Percentiles rank a stretch among this genome's conserved stretches.
These are phyloP conservation scores for Dexiosoma caninum DNA, from an alignment of 2,888 invertebrate genomes.

Conservation along the genomic window DNA sequence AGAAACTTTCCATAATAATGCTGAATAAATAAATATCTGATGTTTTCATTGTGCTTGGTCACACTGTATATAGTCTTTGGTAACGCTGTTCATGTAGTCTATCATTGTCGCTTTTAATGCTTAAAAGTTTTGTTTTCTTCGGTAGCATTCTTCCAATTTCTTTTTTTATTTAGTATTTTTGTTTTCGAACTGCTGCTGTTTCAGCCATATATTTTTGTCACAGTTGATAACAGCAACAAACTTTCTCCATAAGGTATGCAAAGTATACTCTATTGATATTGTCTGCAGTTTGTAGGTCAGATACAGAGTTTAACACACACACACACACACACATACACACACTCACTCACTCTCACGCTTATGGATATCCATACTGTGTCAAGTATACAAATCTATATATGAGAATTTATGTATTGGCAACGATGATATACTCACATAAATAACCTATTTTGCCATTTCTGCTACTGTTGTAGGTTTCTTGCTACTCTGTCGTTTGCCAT, in stretches of 20 bases:
- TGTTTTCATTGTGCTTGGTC: not conserved
- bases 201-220: constrained; percentile 1
- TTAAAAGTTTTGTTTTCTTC: constrained; percentile 13
- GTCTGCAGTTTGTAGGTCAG: constrained; percentile 47
- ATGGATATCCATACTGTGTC: not conserved
- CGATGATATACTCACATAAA: not conserved
- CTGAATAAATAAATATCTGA: too few relatives aligned
- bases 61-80: too few relatives aligned
- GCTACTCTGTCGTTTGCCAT: not conserved
- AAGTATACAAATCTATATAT: not conserved
- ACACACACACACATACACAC: not conserved
- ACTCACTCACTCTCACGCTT: not conserved
- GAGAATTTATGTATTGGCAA: not conserved
- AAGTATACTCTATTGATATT: constrained; percentile 40
- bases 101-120: not conserved
- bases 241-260: constrained; percentile 17
- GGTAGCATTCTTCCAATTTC: not conserved
- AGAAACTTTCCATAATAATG: too few relatives aligned
- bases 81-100: not conserved
- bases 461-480: not conserved
- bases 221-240: not conserved
- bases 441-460: not conserved
- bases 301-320: not conserved
- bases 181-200: not conserved
- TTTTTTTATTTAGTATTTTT: not conserved